Conservation (phyloP, 1,140 invertebrate genomes). For the Psix sp. region DNA sequence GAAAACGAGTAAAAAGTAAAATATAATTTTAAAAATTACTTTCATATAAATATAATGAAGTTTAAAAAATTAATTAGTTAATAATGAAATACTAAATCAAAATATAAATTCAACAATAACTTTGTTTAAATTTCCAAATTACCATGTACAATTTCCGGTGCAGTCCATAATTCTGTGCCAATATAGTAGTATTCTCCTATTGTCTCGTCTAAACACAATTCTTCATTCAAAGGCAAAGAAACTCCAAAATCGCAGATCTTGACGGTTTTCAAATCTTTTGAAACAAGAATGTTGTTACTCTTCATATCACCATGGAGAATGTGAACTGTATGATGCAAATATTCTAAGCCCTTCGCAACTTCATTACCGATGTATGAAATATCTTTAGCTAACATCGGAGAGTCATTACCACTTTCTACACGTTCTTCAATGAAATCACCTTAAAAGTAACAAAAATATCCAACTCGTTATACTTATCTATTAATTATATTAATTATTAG, state of each 20-base stretch:
- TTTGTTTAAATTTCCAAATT: constrained; percentile 5
- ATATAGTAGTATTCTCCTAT: constrained; percentile 78
- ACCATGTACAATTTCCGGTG: constrained; percentile 83
- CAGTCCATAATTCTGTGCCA: constrained; percentile 86
- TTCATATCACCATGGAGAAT: constrained; percentile 91
- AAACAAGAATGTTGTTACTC: constrained; percentile 87
- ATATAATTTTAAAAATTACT: too few species aligned
- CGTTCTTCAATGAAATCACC: constrained; percentile 84
- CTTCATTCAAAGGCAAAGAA: constrained; percentile 82
- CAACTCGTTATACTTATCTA: not conserved
- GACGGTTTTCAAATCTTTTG: constrained; percentile 84
- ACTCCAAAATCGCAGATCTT: constrained; percentile 93
- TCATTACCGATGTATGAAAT: constrained; percentile 83
- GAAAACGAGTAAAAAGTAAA: too few species aligned
- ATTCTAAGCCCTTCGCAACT: constrained; percentile 84
- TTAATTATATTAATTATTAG: not conserved
- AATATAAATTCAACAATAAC: too few species aligned
- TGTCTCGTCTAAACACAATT: constrained; percentile 79
- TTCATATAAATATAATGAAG: constrained; percentile 21
- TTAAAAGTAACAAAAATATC: constrained; percentile 35
- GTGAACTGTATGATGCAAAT: constrained; percentile 84
- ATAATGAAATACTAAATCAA: too few species aligned
- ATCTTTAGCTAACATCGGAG: constrained; percentile 79
- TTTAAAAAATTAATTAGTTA: constrained; percentile 1
- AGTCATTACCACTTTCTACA: constrained; percentile 77